Evolutionary conservation across 2,797 vertebrate genomes (phyloP), one percentile per base, ranked within the genome.

Genomic region (Parotocinclus haroldoi): DNA sequence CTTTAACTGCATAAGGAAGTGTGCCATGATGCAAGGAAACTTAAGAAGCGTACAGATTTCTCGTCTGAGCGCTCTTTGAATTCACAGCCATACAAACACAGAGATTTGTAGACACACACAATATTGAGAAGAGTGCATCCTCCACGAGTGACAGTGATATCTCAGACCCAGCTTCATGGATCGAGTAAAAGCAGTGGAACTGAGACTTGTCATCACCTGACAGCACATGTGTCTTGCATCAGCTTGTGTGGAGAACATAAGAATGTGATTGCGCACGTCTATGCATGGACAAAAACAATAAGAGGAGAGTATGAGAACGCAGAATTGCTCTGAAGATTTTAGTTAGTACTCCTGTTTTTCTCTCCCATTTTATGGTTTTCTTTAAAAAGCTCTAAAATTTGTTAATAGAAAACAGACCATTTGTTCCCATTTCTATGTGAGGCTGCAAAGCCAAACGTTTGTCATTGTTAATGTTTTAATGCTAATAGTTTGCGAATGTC

Each of bases 21-120:
- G 84, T 85, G 82, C 81, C 83, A 76, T 78, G 84, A 87, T 85
- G 77, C 82, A 80, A 77, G 80, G 54, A 80, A 83, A 85, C 82
- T 73, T 63, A 45, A 63, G 72, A 74, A 84, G 79, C 69, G 76
- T 73, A 76, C 69, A 70, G 80, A 86, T 66, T 53, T 58, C 48
- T 58, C 61, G 58, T 66, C 58, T 58, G 75, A 85, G 79, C 78
- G 81, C 83, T 79, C 82, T 76, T 77, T 42, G 66, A 45, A 68
- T 27, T 48, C 54, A 66, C 49, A 69, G 44, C 68, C 58, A 66
- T 50, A 66, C 54, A 63, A 17, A 63, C 27, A 76, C 40, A 59
- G 37, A 58, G 17, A 60, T 38, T 48, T 48, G 45, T 48, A n/a
- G 45, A 48, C 53, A 48, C 50, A 48, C 68, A 78, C 61, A 81